phyloP scores from a whole-genome alignment of 2,797 vertebrate species.

The Denticeps clupeoides region DNA sequence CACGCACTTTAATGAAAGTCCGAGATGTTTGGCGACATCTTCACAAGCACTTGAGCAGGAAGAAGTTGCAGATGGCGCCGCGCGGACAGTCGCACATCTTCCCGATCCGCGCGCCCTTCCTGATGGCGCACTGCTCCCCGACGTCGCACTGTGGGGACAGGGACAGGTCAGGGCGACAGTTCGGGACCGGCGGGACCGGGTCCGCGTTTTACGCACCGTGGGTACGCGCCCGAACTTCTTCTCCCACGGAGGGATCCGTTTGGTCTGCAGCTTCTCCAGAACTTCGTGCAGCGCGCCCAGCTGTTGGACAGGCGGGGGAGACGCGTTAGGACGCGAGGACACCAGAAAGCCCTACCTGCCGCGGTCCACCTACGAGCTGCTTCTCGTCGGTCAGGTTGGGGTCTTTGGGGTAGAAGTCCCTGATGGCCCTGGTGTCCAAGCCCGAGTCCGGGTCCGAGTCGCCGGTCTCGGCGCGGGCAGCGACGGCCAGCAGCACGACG shows the following conservation, averaged over 20 bases:
- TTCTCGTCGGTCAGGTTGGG: constrained; percentile 65
- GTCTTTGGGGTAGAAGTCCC: constrained; percentile 67
- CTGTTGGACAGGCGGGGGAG: constrained; percentile 41
- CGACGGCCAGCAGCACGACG: constrained; percentile 46
- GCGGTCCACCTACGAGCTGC: constrained; percentile 64
- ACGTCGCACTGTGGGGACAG: constrained; percentile 45
- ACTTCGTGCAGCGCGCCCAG: constrained; percentile 70
- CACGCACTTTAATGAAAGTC: constrained; percentile 46
- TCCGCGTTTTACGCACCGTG: constrained; percentile 61
- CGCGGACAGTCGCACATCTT: constrained; percentile 62
- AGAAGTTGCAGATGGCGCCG: constrained; percentile 52
- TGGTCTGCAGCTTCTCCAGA: constrained; percentile 69
- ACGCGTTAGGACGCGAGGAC: too few species aligned
- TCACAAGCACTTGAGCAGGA: constrained; percentile 64
- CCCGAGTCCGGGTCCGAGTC: constrained; percentile 50
- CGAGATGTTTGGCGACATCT: too few species aligned
- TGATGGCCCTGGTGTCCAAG: constrained; percentile 57
- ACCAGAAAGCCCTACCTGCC: too few species aligned
- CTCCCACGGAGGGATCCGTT: constrained; percentile 63
- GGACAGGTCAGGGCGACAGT: too few species aligned
- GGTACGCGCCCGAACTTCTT: constrained; percentile 73
- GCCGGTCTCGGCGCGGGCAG: constrained; percentile 32
- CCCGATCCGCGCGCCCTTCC: constrained; percentile 64
- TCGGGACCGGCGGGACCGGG: too few species aligned
- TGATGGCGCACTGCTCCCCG: constrained; percentile 60